Conservation (phyloP, 2,113 vertebrate species). For the Antidorcas marsupialis region DNA sequence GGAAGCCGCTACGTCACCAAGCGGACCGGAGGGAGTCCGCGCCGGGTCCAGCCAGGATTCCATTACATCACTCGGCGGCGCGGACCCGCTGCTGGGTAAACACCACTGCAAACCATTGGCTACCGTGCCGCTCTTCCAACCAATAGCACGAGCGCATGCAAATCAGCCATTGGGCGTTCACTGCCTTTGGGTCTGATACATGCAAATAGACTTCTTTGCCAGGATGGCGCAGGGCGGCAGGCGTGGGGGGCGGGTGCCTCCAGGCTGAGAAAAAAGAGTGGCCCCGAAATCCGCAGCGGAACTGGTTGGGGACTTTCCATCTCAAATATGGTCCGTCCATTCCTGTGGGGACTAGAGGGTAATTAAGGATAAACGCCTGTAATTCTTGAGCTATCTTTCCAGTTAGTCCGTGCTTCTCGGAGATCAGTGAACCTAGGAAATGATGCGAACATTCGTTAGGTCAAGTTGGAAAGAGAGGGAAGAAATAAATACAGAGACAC, state of each 20-base stretch:
- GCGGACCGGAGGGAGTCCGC: conserved; percentile 7
- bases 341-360: neutral
- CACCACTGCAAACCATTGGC: conserved; percentile 58
- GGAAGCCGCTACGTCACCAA: conserved; percentile 43
- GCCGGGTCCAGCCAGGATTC: neutral
- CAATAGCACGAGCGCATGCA: conserved; percentile 56
- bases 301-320: neutral
- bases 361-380: neutral
- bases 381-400: neutral
- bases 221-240: neutral
- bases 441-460: neutral
- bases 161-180: neutral
- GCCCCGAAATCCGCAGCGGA: neutral
- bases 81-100: neutral
- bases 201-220: neutral
- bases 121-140: neutral
- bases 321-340: neutral
- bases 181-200: neutral
- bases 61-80: conserved; percentile 56
- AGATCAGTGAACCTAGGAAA: neutral
- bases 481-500: neutral
- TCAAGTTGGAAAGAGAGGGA: neutral
- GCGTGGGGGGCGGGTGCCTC: neutral
- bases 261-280: rapidly evolving
- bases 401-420: neutral